phyloP scores from a whole-genome alignment of 2,888 invertebrate genomes.

The Hyposoter didymator region DNA sequence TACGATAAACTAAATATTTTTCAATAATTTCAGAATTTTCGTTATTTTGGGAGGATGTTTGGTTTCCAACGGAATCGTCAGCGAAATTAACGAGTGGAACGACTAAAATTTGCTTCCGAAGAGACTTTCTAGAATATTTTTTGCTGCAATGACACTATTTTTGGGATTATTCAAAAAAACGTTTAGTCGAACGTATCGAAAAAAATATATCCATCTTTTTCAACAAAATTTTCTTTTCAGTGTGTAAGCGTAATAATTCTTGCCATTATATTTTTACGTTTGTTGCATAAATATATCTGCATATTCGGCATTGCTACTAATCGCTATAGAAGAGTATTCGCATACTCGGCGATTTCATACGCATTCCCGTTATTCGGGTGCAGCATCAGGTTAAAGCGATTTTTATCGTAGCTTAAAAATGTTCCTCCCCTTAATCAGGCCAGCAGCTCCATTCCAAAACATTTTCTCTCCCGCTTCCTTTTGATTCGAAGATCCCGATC shows the following conservation, averaged over 20 bases:
- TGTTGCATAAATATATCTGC: conserved; percentile 20
- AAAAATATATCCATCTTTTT: too few species aligned
- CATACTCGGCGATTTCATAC: conserved; percentile 46
- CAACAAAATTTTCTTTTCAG: too few species aligned
- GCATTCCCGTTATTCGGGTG: conserved; percentile 47
- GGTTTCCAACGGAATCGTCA: too few species aligned
- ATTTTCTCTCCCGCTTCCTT: background rate
- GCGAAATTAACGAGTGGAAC: too few species aligned
- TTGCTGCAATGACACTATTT: too few species aligned
- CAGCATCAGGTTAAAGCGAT: background rate
- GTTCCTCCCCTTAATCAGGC: background rate
- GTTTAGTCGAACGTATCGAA: too few species aligned
- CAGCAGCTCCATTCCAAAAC: background rate
- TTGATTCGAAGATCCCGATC: background rate
- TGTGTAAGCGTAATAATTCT: conserved; percentile 69
- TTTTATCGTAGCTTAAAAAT: conserved; percentile 22
- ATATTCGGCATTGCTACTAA: background rate
- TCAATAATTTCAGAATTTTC: too few species aligned
- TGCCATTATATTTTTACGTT: conserved; percentile 45
- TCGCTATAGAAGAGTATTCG: background rate
- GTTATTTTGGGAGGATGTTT: too few species aligned
- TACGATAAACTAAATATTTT: too few species aligned
- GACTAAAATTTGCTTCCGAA: too few species aligned
- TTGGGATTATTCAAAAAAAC: too few species aligned
- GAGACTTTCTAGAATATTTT: too few species aligned